Evolutionary conservation across 2,113 vertebrate genomes (phyloP).

Genomic region (Gavialis gangeticus): DNA sequence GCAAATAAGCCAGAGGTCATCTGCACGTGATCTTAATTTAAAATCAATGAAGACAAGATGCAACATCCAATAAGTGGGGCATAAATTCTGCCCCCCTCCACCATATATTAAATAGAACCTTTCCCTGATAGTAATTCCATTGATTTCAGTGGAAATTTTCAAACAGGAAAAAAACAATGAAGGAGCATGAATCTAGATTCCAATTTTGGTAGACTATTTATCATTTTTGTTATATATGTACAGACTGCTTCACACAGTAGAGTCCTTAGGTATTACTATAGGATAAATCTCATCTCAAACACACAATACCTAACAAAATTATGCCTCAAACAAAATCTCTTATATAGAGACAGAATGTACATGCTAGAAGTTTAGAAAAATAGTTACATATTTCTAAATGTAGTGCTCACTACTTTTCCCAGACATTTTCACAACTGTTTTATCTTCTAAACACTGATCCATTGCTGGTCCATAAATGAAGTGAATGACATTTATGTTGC

Average conservation of each 20-base stretch:
- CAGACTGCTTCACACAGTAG: background rate
- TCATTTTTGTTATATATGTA: background rate
- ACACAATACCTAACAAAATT: background rate
- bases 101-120: background rate
- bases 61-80: background rate
- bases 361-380: background rate
- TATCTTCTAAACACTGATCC: background rate
- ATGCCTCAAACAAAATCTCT: background rate
- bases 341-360: background rate
- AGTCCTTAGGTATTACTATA: background rate
- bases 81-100: background rate
- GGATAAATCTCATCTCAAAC: background rate
- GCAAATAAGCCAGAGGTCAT: background rate
- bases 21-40: background rate
- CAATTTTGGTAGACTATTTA: background rate
- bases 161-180: background rate
- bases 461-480: background rate
- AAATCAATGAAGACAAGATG: background rate
- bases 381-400: background rate
- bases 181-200: background rate
- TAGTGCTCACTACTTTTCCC: background rate
- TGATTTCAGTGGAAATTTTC: fast-evolving
- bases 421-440: background rate
- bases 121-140: background rate
- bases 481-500: background rate